A percentile compares a stretch with the other conserved stretches of the same genome.
Conservation (phyloP, 2,888 invertebrate species). For the Malthinus seriepunctatus region DNA sequence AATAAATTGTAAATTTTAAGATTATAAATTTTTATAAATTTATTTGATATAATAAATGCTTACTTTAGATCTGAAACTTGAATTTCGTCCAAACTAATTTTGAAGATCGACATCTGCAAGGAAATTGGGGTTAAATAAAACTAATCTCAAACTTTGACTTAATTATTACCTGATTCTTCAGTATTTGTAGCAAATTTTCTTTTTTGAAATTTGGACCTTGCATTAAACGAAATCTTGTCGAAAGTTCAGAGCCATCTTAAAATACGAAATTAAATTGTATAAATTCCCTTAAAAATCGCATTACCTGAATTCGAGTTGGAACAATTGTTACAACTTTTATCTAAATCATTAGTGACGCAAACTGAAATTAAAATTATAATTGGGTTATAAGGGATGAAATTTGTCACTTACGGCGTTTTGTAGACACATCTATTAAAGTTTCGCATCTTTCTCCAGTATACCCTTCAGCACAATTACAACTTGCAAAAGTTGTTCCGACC, state of each 20-base stretch:
- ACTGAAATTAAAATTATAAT: neutral
- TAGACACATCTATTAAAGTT: conserved; percentile 60
- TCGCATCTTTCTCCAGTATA: conserved; percentile 74
- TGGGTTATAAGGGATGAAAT: neutral
- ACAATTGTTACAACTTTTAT: neutral
- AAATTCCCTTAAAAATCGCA: neutral
- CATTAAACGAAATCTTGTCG: conserved; percentile 18
- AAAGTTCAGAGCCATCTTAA: conserved; percentile 17
- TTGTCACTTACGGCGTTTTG: conserved; percentile 41
- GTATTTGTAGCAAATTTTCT: conserved; percentile 9
- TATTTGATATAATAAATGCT: too few species aligned
- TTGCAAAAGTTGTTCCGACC: conserved; percentile 75
- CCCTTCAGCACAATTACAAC: conserved; percentile 69
- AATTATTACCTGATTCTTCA: conserved; percentile 13
- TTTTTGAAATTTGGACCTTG: conserved; percentile 22
- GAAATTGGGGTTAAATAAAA: neutral
- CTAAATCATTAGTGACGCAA: neutral
- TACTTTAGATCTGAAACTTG: neutral
- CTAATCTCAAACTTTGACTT: neutral
- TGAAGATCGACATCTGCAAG: neutral
- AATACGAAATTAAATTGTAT: neutral
- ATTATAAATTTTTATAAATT: too few species aligned
- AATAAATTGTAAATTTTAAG: too few species aligned
- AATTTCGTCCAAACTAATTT: conserved; percentile 1
- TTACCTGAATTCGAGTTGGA: neutral